Evolutionary conservation across 2,113 vertebrate species (phyloP).

Genomic region (Vulpes ferrilata): DNA sequence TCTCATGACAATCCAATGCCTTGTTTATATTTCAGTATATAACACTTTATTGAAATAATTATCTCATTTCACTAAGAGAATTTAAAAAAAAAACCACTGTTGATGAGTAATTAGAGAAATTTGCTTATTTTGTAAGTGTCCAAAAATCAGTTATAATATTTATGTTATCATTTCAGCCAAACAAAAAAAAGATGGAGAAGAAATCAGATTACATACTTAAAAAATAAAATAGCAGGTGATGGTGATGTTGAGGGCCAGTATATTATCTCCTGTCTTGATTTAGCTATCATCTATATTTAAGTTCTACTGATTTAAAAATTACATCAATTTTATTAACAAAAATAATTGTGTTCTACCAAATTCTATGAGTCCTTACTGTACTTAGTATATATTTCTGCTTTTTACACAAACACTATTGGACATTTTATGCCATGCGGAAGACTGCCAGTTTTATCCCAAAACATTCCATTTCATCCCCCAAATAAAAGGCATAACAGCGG

Average conservation of each 20-base stretch:
- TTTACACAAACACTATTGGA: background rate
- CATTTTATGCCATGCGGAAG: background rate
- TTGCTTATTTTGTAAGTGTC: background rate
- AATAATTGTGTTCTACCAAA: background rate
- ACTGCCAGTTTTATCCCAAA: background rate
- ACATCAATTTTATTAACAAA: background rate
- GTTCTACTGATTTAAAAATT: background rate
- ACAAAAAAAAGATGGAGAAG: background rate
- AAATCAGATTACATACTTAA: background rate
- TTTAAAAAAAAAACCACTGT: background rate
- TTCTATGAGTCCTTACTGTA: background rate
- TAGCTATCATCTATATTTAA: background rate
- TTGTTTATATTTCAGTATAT: background rate
- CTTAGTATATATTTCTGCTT: background rate
- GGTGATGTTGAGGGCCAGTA: background rate
- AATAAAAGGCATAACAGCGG: background rate
- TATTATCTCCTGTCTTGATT: background rate
- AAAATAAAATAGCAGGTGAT: background rate
- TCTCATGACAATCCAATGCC: background rate
- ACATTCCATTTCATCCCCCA: background rate
- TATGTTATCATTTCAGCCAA: background rate
- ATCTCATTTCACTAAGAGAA: background rate
- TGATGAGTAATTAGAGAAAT: slow-evolving; percentile 1
- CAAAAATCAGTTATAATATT: background rate
- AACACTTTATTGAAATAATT: background rate